A percentile compares a stretch with the other conserved stretches of the same genome.
These are phyloP conservation scores for Drosophila obscura DNA, from an alignment of 1,140 invertebrate genomes.

Conservation along the genomic window DNA sequence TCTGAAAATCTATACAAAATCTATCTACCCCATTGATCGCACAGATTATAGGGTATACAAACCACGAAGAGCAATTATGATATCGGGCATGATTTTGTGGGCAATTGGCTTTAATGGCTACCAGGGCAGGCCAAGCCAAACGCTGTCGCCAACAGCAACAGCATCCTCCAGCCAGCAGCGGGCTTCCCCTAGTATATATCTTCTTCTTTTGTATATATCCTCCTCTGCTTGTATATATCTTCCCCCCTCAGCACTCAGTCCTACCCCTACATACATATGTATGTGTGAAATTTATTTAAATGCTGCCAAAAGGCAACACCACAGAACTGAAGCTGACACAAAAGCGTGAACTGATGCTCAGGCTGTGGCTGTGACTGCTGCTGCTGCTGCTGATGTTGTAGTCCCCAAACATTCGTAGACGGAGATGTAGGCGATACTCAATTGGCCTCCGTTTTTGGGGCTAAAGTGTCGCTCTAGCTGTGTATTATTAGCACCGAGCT, in stretches of 20 bases:
- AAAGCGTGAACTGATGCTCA: slow-evolving; percentile 4
- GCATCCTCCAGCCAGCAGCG: slow-evolving; percentile 11
- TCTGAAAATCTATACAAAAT: neutral
- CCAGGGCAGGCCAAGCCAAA: slow-evolving; percentile 45
- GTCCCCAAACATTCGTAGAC: slow-evolving; percentile 8
- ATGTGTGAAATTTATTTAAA: slow-evolving; percentile 76
- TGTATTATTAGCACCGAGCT: slow-evolving; percentile 33
- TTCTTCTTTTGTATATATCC: neutral
- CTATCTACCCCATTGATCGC: neutral
- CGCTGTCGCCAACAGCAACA: slow-evolving; percentile 57
- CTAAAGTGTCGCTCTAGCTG: slow-evolving; percentile 56
- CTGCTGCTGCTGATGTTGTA: slow-evolving; percentile 10
- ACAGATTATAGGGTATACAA: slow-evolving; percentile 48
- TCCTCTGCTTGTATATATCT: neutral
- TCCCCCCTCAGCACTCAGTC: neutral
- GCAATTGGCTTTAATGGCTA: slow-evolving; percentile 80
- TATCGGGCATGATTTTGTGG: slow-evolving; percentile 82
- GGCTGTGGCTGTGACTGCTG: slow-evolving; percentile 24
- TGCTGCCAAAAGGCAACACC: slow-evolving; percentile 73
- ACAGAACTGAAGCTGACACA: slow-evolving; percentile 15
- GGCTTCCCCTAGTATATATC: slow-evolving; percentile 11
- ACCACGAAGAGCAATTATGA: slow-evolving; percentile 81
- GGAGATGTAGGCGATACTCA: slow-evolving; percentile 33
- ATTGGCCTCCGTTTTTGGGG: slow-evolving; percentile 46
- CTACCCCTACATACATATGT: slow-evolving; percentile 21